phyloP scores from a whole-genome alignment of 1,140 invertebrate genomes.

The Cecropterus lyciades region DNA sequence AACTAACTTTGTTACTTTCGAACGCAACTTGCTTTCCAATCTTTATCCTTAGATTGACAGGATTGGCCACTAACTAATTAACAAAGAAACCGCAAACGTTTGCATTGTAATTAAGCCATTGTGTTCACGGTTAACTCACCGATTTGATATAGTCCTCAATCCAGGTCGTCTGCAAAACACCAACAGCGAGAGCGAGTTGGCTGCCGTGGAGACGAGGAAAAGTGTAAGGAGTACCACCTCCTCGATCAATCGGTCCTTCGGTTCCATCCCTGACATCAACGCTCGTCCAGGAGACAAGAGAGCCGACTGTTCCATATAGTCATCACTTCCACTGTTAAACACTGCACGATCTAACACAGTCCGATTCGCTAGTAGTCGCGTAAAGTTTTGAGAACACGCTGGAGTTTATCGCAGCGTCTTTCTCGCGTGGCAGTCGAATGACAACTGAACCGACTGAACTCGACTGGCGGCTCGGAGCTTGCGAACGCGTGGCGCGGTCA shows the following conservation, averaged over 20 bases:
- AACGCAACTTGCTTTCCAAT: slow-evolving; percentile 15
- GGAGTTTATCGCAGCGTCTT: slow-evolving; percentile 68
- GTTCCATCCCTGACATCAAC: slow-evolving; percentile 78
- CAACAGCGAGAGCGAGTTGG: slow-evolving; percentile 77
- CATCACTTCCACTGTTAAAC: slow-evolving; percentile 76
- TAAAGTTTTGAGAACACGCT: slow-evolving; percentile 79
- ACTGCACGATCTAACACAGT: slow-evolving; percentile 68
- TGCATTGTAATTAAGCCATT: slow-evolving; percentile 43
- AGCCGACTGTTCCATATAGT: slow-evolving; percentile 67
- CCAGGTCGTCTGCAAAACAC: slow-evolving; percentile 79
- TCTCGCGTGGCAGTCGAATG: slow-evolving; percentile 71
- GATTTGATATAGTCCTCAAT: slow-evolving; percentile 81
- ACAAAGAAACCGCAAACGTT: slow-evolving; percentile 34
- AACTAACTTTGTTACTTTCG: slow-evolving; percentile 12
- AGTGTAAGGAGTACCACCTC: slow-evolving; percentile 74
- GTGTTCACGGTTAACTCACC: slow-evolving; percentile 62
- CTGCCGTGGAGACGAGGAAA: slow-evolving; percentile 76
- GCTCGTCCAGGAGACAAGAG: slow-evolving; percentile 73
- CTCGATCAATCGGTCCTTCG: slow-evolving; percentile 71
- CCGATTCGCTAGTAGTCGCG: slow-evolving; percentile 70
- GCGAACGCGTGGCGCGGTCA: slow-evolving; percentile 48
- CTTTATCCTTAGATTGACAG: slow-evolving; percentile 24
- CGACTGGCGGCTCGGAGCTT: slow-evolving; percentile 28
- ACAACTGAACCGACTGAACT: slow-evolving; percentile 61
- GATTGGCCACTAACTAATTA: background rate